These are phyloP conservation scores for Heliothis virescens DNA, from an alignment of 1,140 invertebrate genomes.

Conservation along the genomic window DNA sequence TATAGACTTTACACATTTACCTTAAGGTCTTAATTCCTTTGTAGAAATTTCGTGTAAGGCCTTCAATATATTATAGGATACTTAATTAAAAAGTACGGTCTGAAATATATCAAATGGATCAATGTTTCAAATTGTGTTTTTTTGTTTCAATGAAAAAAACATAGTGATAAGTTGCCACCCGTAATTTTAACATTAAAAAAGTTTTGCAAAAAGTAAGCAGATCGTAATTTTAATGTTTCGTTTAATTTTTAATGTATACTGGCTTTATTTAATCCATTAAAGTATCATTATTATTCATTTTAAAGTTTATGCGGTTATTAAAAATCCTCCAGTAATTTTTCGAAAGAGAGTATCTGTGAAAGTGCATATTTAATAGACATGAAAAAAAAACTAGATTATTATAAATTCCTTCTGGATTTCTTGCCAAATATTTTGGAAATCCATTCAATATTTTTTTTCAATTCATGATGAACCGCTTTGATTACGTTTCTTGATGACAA, in stretches of 20 bases:
- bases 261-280: background rate
- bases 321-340: too few relatives aligned
- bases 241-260: slow-evolving; percentile 3
- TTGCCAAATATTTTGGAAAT: too few relatives aligned
- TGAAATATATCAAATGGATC: slow-evolving; percentile 31
- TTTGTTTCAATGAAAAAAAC: slow-evolving; percentile 8
- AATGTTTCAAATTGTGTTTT: slow-evolving; percentile 20
- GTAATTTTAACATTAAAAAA: slow-evolving; percentile 16
- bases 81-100: slow-evolving; percentile 45
- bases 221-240: background rate
- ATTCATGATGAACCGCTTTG: too few relatives aligned
- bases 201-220: background rate
- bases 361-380: too few relatives aligned
- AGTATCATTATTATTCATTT: background rate
- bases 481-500: too few relatives aligned
- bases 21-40: background rate
- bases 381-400: too few relatives aligned
- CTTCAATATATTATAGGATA: slow-evolving; percentile 32
- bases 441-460: too few relatives aligned
- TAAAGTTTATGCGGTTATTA: background rate
- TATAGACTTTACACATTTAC: background rate
- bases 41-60: background rate
- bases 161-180: slow-evolving; percentile 25
- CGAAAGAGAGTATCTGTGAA: too few relatives aligned
- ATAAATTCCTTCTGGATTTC: too few relatives aligned